Base-by-base conservation (phyloP, 2,113 vertebrate genomes). In the Apus apus region DNA sequence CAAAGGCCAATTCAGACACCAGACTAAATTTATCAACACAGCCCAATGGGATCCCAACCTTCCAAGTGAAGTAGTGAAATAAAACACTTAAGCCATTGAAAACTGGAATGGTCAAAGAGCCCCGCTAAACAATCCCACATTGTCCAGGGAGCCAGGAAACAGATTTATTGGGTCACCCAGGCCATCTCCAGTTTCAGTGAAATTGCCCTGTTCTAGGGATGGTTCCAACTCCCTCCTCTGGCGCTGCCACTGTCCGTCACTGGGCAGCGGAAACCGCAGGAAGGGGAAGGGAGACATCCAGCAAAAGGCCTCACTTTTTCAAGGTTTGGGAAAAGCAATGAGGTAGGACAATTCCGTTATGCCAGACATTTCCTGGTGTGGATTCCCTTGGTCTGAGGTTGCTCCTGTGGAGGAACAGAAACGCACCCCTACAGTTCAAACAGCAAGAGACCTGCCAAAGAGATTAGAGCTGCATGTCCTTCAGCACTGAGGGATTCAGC, bases 41-140 rank as follows among this genome's bases (percentile, higher is more conserved):
- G 40, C n/a, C 85, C 80, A 88, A 90, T 50, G 88, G 87, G 88
- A 80, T 80, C 90, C 74, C 78, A 94, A 87, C 75, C 85, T 91
- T 90, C 91, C 87, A 85, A 88, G 67, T 21, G 75, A 88, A 94
- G 93, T 66, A 91, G 71, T 82, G 87, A 89, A 96, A 88, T 88
- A 94, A 96, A 93, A 88, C 93, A 93, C 90, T 95, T 96, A 50
- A 93, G 85, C 72, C 79, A 96, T 88, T 93, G 92, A 94, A 84
- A 92, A 83, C 56, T 36, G 80, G 87, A 74, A 53, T 43, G 71
- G 72, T 97, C 90, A 93, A 93, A 97, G 90, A 95, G 71, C 51
- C 30, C 19, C 3, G 29, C 75, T 54, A 83, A 96, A 95, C 91
- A 92, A 94, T 92, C 78, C 57, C 0, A 3, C 85, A 95, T 88